A percentile compares a stretch with the other conserved stretches of the same genome.
phyloP scores from a whole-genome alignment of 2,797 vertebrate species.

The Tenualosa thibaudeaui region DNA sequence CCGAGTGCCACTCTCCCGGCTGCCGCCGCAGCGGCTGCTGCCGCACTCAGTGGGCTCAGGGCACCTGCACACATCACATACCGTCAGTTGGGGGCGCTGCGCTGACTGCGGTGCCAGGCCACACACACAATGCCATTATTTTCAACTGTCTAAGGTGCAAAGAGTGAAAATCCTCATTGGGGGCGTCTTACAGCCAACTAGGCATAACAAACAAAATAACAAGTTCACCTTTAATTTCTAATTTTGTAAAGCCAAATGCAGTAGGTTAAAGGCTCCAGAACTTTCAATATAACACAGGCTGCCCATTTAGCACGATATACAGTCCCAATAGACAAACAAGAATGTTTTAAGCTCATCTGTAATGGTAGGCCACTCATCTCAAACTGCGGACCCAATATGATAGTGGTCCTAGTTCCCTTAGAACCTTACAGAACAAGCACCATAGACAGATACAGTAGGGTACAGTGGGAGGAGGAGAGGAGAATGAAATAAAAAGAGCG shows the following conservation, averaged over 20 bases:
- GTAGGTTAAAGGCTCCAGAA: neutral
- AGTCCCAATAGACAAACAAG: too few relatives aligned
- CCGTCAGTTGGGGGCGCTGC: constrained; percentile 59
- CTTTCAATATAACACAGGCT: neutral
- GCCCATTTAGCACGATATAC: neutral
- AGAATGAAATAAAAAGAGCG: constrained; percentile 54
- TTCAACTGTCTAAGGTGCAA: neutral
- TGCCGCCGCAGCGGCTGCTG: constrained; percentile 90
- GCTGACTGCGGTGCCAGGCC: neutral
- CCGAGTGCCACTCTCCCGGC: constrained; percentile 92
- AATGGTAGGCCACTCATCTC: neutral
- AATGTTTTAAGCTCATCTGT: neutral
- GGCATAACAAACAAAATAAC: neutral
- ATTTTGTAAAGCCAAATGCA: neutral
- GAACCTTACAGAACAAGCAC: neutral
- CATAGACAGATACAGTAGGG: too few relatives aligned
- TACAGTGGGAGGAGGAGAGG: neutral
- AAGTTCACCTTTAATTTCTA: neutral
- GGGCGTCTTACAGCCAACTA: neutral
- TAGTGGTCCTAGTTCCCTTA: constrained; percentile 23
- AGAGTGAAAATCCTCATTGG: neutral
- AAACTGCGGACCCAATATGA: neutral
- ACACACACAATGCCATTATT: constrained; percentile 10
- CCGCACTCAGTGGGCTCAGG: constrained; percentile 92
- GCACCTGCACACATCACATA: constrained; percentile 86